Evolutionary conservation across 1,140 invertebrate genomes (phyloP).

Genomic region (Drosophila funebris): DNA sequence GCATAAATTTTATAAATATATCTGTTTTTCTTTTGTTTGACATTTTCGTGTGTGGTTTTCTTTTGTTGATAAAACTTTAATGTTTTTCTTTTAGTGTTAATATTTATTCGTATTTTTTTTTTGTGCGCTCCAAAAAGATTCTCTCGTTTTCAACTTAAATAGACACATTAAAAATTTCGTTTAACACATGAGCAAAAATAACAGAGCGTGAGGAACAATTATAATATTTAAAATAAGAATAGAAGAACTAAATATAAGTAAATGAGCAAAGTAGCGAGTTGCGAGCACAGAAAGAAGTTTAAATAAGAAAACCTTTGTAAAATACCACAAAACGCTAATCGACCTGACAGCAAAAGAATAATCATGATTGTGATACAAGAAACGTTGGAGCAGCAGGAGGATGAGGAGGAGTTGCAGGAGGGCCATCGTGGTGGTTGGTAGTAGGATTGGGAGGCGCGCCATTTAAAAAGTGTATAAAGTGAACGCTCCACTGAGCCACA

Average conservation of each 20-base stretch:
- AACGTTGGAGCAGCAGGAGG: not conserved
- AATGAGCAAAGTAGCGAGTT: slow-evolving; percentile 34
- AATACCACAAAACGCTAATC: slow-evolving; percentile 56
- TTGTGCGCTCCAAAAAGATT: slow-evolving; percentile 36
- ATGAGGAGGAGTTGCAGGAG: not conserved
- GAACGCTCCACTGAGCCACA: slow-evolving; percentile 39
- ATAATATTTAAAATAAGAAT: slow-evolving; percentile 17
- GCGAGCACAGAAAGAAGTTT: slow-evolving; percentile 37
- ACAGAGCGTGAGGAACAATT: slow-evolving; percentile 68
- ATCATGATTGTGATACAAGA: slow-evolving; percentile 20
- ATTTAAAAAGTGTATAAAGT: slow-evolving; percentile 9
- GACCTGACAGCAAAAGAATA: slow-evolving; percentile 22
- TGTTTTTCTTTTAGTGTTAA: slow-evolving; percentile 25
- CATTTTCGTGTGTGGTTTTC: slow-evolving; percentile 27
- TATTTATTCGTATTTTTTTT: slow-evolving; percentile 20
- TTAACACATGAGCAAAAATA: slow-evolving; percentile 58
- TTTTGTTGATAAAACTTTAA: slow-evolving; percentile 22
- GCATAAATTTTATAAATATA: slow-evolving; percentile 15
- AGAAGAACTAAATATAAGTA: slow-evolving; percentile 40
- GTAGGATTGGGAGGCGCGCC: not conserved
- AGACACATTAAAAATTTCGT: slow-evolving; percentile 39
- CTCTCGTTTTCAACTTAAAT: slow-evolving; percentile 36
- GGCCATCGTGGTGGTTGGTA: not conserved
- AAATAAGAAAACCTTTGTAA: slow-evolving; percentile 37
- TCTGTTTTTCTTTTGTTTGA: slow-evolving; percentile 20